These are phyloP conservation scores for Loripinus fragilis DNA, from an alignment of 2,888 invertebrate genomes.

Conservation along the genomic window DNA sequence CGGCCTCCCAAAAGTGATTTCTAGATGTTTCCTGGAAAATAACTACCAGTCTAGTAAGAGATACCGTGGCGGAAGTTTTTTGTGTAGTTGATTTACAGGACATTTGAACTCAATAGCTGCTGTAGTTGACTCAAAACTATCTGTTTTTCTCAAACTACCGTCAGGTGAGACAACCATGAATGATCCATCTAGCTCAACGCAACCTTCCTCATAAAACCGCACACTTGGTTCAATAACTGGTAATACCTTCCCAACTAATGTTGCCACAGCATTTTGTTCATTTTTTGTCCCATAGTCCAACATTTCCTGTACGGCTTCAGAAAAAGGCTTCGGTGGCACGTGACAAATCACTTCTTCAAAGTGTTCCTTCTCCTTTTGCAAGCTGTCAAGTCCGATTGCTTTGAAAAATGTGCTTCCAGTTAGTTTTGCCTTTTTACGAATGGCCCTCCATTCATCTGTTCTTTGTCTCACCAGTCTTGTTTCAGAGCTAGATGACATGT, in stretches of 20 bases:
- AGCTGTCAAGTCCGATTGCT: neutral
- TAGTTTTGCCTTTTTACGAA: neutral
- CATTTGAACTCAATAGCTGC: conserved; percentile 49
- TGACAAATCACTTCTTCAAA: neutral
- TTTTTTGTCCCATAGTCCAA: neutral
- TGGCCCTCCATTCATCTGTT: neutral
- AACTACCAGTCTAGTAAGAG: too few species aligned
- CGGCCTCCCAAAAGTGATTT: too few species aligned
- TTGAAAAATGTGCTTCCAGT: neutral
- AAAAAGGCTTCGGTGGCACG: neutral
- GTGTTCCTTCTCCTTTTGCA: neutral
- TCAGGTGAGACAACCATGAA: conserved; percentile 55
- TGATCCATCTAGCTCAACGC: neutral
- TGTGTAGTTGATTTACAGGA: conserved; percentile 27
- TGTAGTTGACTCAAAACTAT: neutral
- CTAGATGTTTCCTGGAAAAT: too few species aligned
- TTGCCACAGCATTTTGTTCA: conserved; percentile 31
- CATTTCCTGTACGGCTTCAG: neutral
- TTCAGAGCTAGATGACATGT: neutral
- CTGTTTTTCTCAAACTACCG: conserved; percentile 35
- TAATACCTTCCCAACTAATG: conserved; percentile 41
- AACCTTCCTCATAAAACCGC: conserved; percentile 43
- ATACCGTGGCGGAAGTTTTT: conserved; percentile 26
- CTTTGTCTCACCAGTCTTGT: conserved; percentile 2
- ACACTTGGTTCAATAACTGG: conserved; percentile 37